Base-by-base conservation (phyloP, 1,140 invertebrate genomes). In the Drosophila bifasciata region DNA sequence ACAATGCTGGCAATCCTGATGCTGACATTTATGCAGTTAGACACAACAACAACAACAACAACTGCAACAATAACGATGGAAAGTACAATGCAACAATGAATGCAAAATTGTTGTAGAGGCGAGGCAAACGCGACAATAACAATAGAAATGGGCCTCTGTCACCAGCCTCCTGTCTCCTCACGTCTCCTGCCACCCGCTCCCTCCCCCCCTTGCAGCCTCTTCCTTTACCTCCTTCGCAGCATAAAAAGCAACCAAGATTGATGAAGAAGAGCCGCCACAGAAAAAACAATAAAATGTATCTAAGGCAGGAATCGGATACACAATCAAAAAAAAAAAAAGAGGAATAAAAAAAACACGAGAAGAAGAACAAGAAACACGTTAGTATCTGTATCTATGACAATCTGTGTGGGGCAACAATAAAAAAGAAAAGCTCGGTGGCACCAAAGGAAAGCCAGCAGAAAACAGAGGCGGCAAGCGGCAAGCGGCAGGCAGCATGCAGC, bases 1-100 rank as follows among this genome's bases (percentile, higher is more conserved):
- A 74, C 70, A 74, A 74, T 74, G 69, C 69, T 13, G 32, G 8
- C 32, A 36, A 4, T 36, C 69, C 81, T 84, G 76, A 80, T 84
- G 80, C 81, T 86, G 80, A 84, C 80, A 84, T 86, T 84, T 84
- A 84, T 84, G 80, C 70, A 74, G 70, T 74, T 86, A 76, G 80
- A 68, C 75, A 85, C 83, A 79, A 76, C 62, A 80, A 77, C 62
- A 64, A 73, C 68, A 9, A 9, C 28, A 9, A 2, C 63, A 72
- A 68, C 69, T 67, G 50, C 45, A 67, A 71, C 52, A 67, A 56
- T 46, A 59, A 56, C 39, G 23, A 32, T 63, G 36, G 49, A 66
- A 78, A 59, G 60, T 56, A 67, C 69, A 79, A 73, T 60, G 46
- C 60, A 76, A 64, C 59, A 69, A 67, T 80, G 72, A 72, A 67